Conservation (phyloP, 2,113 vertebrate genomes). For the Balaeniceps rex region DNA sequence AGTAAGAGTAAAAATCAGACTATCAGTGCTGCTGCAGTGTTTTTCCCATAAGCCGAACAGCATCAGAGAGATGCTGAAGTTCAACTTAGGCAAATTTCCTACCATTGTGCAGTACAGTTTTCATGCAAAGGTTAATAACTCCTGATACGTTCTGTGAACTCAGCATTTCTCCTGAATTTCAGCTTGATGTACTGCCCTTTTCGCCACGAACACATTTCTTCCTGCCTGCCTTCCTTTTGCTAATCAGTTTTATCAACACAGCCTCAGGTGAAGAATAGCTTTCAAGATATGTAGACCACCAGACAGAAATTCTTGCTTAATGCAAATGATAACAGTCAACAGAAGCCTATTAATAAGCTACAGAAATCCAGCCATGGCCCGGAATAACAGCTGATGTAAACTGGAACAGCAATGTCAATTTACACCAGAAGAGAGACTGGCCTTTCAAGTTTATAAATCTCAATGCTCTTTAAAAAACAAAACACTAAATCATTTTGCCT, state of each 20-base stretch:
- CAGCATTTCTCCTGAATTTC: constrained; percentile 28
- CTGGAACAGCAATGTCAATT: not conserved
- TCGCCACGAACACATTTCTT: not conserved
- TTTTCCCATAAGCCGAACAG: not conserved
- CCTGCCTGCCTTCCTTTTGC: not conserved
- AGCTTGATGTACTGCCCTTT: constrained; percentile 35
- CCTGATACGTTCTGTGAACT: not conserved
- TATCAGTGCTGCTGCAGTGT: not conserved
- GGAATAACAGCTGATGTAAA: not conserved
- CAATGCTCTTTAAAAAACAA: constrained; percentile 14
- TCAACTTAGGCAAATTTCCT: not conserved
- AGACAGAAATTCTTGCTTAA: constrained; percentile 13
- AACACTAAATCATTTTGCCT: not conserved
- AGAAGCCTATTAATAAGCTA: not conserved
- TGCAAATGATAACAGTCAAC: constrained; percentile 12
- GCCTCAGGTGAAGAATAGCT: constrained; percentile 63
- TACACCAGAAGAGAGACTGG: not conserved
- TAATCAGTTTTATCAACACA: constrained; percentile 65
- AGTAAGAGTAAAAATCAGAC: not conserved
- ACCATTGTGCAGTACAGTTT: not conserved
- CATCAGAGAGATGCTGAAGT: not conserved
- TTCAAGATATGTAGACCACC: constrained; percentile 7
- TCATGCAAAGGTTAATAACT: constrained; percentile 48
- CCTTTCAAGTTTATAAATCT: not conserved
- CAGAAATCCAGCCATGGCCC: not conserved